Conservation (phyloP, 2,797 vertebrate species). For the Crypturellus tataupa region DNA sequence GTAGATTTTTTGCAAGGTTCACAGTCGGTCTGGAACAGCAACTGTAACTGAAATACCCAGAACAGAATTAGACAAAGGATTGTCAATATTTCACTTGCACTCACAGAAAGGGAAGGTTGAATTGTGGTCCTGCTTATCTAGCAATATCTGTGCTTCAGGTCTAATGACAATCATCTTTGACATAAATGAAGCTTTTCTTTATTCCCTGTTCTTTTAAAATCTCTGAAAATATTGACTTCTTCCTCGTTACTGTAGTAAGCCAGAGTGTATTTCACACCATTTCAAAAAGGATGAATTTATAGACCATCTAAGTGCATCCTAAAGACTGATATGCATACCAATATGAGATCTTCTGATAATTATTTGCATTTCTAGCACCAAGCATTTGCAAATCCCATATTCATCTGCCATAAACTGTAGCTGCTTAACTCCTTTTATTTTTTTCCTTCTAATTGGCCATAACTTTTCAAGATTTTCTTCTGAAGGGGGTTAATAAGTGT, state of each 20-base stretch:
- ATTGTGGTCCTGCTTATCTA: neutral
- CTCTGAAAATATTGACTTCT: neutral
- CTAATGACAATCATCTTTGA: neutral
- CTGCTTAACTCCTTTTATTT: neutral
- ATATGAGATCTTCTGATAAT: neutral
- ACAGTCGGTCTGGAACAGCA: neutral
- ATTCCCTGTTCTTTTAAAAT: neutral
- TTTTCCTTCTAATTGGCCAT: neutral
- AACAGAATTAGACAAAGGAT: neutral
- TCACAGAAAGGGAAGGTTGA: neutral
- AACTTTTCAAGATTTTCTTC: neutral
- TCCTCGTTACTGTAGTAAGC: neutral
- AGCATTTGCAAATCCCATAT: neutral
- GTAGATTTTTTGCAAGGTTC: neutral
- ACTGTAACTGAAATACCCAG: neutral
- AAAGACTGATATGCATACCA: neutral
- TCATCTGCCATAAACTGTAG: neutral
- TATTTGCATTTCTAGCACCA: neutral
- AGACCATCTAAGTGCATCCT: neutral
- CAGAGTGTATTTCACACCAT: rapidly evolving
- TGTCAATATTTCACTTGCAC: neutral
- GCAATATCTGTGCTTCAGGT: neutral
- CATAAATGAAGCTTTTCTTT: neutral
- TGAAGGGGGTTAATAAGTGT: neutral
- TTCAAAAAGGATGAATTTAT: neutral